Base-by-base conservation (phyloP, 2,888 invertebrate genomes). In the Melanotus villosus region DNA sequence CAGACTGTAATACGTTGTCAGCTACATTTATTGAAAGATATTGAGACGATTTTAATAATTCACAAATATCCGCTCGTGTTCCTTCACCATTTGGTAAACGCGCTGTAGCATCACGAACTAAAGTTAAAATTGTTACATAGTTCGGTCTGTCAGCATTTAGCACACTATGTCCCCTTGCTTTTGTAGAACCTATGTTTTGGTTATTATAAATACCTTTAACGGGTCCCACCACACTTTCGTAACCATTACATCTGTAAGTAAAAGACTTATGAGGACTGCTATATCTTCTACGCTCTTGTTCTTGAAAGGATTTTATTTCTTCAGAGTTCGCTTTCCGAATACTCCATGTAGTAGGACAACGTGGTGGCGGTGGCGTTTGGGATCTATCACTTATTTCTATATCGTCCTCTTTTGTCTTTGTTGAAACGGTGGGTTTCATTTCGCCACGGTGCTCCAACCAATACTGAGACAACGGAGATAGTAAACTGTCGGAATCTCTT, bases 31-130 rank as follows among this genome's bases (percentile, higher is more conserved):
- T 83, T 3, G 87, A 85, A 75, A 90, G 87, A 84, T 88, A 90
- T 75, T 90, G 90, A 0, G 90, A 89, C 82, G 89, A 89, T 79
- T 89, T 90, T 59, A 98, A 86, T 70, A 98, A 86, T 78, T 95
- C 95, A 79, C 97, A 94, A 63, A 98, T 95, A 80, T 98, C 97
- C 0, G 94, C 92, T 1, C 97, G 86, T 0, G 97, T 96, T 10
- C 96, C 98, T 86, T 97, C 96, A 0, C 98, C 97, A 83, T 97
- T 97, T 0, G 98, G 98, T 75, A 98, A 86, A 16, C 98, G 88
- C 0, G 98, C 97, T 0, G 96, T 93, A 0, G 98, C 96, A 86
- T 98, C 98, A 32, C 97, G 88, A n/a, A 98, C 96, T 43, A 98
- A 86, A 3, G 97, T 94, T 26, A 95, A 85, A 78, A 98, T 95